Evolutionary conservation across 2,797 vertebrate genomes (phyloP).

Genomic region (Ceyx erithaca): DNA sequence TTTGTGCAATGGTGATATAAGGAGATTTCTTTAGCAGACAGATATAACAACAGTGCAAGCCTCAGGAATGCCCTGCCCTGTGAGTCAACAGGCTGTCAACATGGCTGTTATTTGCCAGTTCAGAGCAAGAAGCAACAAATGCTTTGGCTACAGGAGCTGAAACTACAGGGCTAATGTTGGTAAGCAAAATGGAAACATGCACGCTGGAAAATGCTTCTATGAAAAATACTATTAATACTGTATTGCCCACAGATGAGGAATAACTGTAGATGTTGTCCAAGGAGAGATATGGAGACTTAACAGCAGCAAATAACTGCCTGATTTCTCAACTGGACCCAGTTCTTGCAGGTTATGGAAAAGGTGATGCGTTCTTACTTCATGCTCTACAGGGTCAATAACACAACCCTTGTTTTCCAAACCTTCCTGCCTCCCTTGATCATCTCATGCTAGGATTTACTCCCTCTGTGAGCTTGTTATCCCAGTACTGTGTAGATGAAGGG

Average conservation of each 20-base stretch:
- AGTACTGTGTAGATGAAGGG: neutral
- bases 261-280: neutral
- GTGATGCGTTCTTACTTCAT: neutral
- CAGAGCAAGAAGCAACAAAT: neutral
- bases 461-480: neutral
- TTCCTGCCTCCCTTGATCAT: neutral
- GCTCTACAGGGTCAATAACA: neutral
- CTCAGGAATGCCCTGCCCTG: neutral
- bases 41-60: neutral
- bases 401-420: neutral
- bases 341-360: neutral
- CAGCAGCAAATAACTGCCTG: neutral
- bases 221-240: neutral
- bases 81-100: constrained; percentile 1
- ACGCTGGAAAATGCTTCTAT: neutral
- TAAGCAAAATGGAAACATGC: neutral
- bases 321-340: neutral
- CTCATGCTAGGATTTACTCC: neutral
- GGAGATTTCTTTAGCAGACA: neutral
- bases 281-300: neutral
- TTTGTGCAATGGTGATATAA: constrained; percentile 23
- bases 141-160: neutral
- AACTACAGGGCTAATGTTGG: neutral
- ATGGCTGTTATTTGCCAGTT: neutral
- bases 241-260: neutral